Percentiles rank a stretch among this genome's conserved stretches.
phyloP scores from a whole-genome alignment of 2,113 vertebrate species.

The Tautogolabrus adspersus region DNA sequence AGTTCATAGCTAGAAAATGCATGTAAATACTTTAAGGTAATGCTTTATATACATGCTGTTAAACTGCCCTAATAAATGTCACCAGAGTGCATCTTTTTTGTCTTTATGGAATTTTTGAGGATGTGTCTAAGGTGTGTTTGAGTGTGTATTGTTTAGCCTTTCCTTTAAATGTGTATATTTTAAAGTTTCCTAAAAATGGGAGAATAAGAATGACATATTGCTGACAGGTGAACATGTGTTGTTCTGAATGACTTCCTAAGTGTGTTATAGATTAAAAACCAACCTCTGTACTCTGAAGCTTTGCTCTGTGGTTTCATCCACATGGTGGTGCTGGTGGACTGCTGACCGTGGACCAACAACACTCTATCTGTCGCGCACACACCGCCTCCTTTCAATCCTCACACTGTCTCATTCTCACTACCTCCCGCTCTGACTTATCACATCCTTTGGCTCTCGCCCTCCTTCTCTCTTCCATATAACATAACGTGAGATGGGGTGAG shows the following conservation, averaged over 20 bases:
- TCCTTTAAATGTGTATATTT: neutral
- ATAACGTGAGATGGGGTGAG: conserved; percentile 74
- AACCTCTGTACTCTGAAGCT: neutral
- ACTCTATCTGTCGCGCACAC: conserved; percentile 47
- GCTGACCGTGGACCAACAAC: conserved; percentile 49
- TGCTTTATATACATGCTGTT: too few species aligned
- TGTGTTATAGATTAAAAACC: conserved; percentile 3
- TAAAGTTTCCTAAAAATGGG: neutral
- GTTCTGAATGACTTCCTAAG: conserved; percentile 5
- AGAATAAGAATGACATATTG: neutral
- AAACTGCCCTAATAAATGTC: too few species aligned
- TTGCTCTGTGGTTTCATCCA: conserved; percentile 62
- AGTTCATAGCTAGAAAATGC: conserved; percentile 32
- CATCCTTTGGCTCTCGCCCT: conserved; percentile 46
- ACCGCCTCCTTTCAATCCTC: conserved; percentile 51
- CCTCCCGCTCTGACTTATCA: conserved; percentile 66
- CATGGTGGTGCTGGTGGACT: conserved; percentile 90
- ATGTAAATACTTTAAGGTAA: neutral
- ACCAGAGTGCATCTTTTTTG: neutral
- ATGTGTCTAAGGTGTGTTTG: neutral
- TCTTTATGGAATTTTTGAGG: neutral
- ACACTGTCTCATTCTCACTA: conserved; percentile 55
- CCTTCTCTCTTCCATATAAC: conserved; percentile 45
- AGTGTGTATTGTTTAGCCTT: neutral
- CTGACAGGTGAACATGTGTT: neutral